Evolutionary conservation across 2,888 invertebrate species (phyloP).

Genomic region (Synanthedon tipuliformis): DNA sequence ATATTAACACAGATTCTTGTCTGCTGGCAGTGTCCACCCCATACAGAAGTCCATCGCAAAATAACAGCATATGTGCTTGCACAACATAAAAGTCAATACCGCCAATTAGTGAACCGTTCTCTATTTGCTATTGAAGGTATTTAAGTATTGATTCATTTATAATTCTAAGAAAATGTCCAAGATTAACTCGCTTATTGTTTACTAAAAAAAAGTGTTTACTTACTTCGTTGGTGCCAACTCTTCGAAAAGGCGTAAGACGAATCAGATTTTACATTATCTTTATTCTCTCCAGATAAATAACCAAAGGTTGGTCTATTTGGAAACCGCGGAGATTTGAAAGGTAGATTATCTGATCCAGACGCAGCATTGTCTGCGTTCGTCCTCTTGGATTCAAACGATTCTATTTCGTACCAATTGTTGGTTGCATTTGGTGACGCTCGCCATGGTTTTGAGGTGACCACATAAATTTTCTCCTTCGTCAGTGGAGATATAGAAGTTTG

Average conservation of each 20-base stretch:
- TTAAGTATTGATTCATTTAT: not conserved
- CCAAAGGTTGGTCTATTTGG: constrained; percentile 69
- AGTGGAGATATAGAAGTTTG: constrained; percentile 80
- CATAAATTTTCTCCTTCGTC: constrained; percentile 84
- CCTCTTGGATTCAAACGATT: constrained; percentile 45
- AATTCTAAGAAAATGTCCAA: too few species aligned
- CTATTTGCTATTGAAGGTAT: too few species aligned
- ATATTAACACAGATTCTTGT: too few species aligned
- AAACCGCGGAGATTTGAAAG: constrained; percentile 66
- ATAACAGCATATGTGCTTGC: too few species aligned
- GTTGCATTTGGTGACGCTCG: constrained; percentile 31
- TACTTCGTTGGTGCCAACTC: constrained; percentile 61
- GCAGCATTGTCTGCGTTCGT: constrained; percentile 26
- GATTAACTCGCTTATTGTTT: not conserved
- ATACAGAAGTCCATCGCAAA: too few species aligned
- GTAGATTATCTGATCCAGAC: constrained; percentile 31
- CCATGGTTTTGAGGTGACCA: constrained; percentile 82
- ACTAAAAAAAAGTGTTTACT: constrained; percentile 21
- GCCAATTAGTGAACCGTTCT: too few species aligned
- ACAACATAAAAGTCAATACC: too few species aligned
- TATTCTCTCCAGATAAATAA: constrained; percentile 39
- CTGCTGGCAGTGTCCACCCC: too few species aligned
- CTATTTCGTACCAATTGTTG: constrained; percentile 35
- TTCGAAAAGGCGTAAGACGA: constrained; percentile 48
- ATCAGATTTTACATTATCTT: constrained; percentile 38